These are phyloP conservation scores for Phyllostomus hastatus DNA, from an alignment of 2,113 vertebrate species.

Conservation along the genomic window DNA sequence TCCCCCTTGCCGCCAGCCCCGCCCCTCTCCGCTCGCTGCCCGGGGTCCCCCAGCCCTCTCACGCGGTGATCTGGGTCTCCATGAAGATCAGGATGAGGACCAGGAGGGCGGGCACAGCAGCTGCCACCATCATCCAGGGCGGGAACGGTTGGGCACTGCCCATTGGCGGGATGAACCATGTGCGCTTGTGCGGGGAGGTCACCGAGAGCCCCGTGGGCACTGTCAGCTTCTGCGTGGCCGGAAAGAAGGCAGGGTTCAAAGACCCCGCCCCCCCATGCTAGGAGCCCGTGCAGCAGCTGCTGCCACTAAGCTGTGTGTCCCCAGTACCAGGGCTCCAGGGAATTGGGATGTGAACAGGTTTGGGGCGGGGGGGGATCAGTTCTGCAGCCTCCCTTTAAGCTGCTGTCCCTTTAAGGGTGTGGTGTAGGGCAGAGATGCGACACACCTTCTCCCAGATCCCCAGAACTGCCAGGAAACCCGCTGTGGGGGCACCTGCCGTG, in stretches of 20 bases:
- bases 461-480: background rate
- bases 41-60: slow-evolving; percentile 69
- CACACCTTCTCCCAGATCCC: background rate
- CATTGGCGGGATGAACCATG: slow-evolving; percentile 96
- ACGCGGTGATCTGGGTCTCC: slow-evolving; percentile 99
- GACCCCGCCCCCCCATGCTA: background rate
- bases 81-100: slow-evolving; percentile 99
- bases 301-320: background rate
- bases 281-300: background rate
- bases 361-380: background rate
- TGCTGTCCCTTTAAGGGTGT: background rate
- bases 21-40: background rate
- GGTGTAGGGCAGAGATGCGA: background rate
- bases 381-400: background rate
- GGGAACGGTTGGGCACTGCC: slow-evolving; percentile 94
- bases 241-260: slow-evolving; percentile 12
- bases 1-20: background rate
- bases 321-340: background rate
- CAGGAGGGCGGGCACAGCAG: slow-evolving; percentile 93
- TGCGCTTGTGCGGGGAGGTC: slow-evolving; percentile 93
- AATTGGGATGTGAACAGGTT: background rate
- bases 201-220: slow-evolving; percentile 96
- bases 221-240: slow-evolving; percentile 89
- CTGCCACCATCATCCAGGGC: slow-evolving; percentile 97
- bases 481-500: background rate